Base-by-base conservation (phyloP, 2,113 vertebrate genomes). In the Fukomys damarensis region DNA sequence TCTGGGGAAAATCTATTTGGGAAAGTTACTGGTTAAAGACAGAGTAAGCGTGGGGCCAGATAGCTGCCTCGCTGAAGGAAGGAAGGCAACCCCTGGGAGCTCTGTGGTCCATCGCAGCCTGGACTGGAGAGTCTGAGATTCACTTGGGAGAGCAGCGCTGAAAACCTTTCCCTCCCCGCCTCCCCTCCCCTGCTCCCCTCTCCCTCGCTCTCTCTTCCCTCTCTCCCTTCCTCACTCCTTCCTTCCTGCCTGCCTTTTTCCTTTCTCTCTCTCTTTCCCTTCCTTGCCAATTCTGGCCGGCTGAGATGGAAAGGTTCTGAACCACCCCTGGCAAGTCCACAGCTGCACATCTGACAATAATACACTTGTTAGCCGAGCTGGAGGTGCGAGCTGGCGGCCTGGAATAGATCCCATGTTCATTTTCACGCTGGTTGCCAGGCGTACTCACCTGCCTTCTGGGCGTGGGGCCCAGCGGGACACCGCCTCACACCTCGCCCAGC, bases 331-430 rank as follows among this genome's bases (percentile, higher is more conserved):
- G 91, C 58, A 52, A 66, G 96, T 79, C 86, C 2, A 0, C 49
- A 92, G 91, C 89, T 95, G 63, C 63, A 95, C 92, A 97, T 95
- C 95, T 10, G 8, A 95, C 91, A 97, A 86, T 81, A 93, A 93
- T 79, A 91, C 79, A 90, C 89, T 96, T 95, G 97, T 93, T 96
- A 96, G 84, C 86, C 83, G 97, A 94, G 89, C 76, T 0, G 96
- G 79, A 96, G 46, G 96, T 97, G 94, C 1, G 93, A 98, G 96
- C 3, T 20, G 76, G n/a, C 81, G 96, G 61, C 97, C 97, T 88
- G 74, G 96, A 97, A 95, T n/a, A 96, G 86, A 97, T 81, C 97
- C 98, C 28, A 86, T 97, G 98, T 95, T 97, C 94, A 86, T 97
- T 98, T 95, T 97, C 94, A 76, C 89, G 97, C 95, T 68, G 12